Conservation (phyloP, 2,113 vertebrate genomes). For the Eretmochelys imbricata region DNA sequence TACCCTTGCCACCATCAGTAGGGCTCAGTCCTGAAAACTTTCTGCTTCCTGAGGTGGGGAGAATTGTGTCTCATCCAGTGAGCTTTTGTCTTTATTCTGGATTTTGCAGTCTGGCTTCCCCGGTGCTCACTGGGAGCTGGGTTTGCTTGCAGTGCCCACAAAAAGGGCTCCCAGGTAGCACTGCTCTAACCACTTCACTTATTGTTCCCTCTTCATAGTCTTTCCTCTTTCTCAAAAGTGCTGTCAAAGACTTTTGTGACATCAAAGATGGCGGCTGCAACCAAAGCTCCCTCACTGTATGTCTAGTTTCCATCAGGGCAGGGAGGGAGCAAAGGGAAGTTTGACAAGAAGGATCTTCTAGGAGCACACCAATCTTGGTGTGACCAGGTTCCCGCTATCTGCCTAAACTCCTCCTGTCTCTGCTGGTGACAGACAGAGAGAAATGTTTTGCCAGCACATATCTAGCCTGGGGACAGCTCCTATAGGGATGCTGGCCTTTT, state of each 20-base stretch:
- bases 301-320: slow-evolving; percentile 38
- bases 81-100: not conserved
- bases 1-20: not conserved
- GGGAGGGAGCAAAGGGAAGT: not conserved
- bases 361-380: slow-evolving; percentile 45
- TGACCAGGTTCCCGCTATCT: slow-evolving; percentile 30
- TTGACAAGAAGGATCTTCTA: slow-evolving; percentile 47
- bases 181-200: accelerated
- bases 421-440: not conserved
- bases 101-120: not conserved
- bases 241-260: not conserved
- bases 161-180: not conserved
- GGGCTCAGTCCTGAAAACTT: not conserved
- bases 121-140: not conserved
- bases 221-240: not conserved
- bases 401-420: slow-evolving; percentile 39
- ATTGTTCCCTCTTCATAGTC: accelerated
- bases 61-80: not conserved
- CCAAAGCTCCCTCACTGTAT: accelerated
- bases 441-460: slow-evolving; percentile 30
- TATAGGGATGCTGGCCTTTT: not conserved
- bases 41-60: not conserved
- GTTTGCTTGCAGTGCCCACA: not conserved
- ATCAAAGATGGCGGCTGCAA: not conserved
- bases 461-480: not conserved